Evolutionary conservation across 2,888 invertebrate genomes (phyloP), one percentile per base, ranked within the genome.

Genomic region (Plagiodera versicolora): DNA sequence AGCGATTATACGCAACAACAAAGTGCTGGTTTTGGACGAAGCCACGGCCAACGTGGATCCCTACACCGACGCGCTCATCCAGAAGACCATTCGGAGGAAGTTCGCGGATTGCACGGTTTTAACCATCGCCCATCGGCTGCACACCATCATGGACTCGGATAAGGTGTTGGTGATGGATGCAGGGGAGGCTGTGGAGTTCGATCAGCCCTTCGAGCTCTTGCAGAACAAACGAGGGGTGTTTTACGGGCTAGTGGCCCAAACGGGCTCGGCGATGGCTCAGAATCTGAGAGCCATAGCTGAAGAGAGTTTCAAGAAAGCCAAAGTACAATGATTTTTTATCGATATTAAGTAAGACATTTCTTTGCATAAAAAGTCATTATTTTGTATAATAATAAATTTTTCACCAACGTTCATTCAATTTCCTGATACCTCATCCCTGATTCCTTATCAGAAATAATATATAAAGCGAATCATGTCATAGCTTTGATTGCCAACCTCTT

Each of bases 131-230:
- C 93, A 94, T 79, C 84, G 93, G 46, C 83, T 94, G 4, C 87
- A 93, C 72, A 93, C 93, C 0, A 89, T 94, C 53, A 92, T 94
- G 89, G 92, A 94, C 79, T 91, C 90, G 0, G 91, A 92, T 80
- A 86, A 87, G 78, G 89, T 92, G 54, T 76, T 93, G 66, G 92
- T 92, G 8, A 87, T 94, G 85, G 89, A 92, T 74, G 88, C 89
- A 20, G 94, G 94, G 0, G 86, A 49, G 28, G 83, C 88, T 74
- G 85, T 86, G 0, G 94, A 95, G 78, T 86, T 89, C 32, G 94
- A 89, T 1, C 88, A 89, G 72, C 94, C 95, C 0, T 85, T 85
- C 73, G 82, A 85, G 65, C 75, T 91, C 49, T 74, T 91, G 48
- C 82, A 85, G 39, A 61, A 64, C n/a, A 24, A 67, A 14, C 56